Percentiles rank a stretch among this genome's conserved stretches.
These are phyloP conservation scores for Stenodema calcarata DNA, from an alignment of 2,888 invertebrate genomes.

Conservation along the genomic window DNA sequence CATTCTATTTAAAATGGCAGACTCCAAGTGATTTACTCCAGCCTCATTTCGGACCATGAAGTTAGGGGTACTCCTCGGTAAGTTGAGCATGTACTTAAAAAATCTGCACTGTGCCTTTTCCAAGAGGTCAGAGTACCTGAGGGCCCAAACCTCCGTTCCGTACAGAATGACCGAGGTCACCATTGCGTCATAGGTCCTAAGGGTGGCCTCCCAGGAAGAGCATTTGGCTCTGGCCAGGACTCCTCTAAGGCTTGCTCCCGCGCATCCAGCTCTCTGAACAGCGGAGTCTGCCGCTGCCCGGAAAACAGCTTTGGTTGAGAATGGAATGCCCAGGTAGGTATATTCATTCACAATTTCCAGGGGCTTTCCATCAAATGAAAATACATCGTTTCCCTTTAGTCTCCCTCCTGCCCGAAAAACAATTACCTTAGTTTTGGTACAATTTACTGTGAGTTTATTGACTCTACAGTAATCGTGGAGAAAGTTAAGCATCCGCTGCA, in stretches of 20 bases:
- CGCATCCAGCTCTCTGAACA: not conserved
- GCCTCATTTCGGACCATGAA: not conserved
- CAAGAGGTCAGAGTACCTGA: not conserved
- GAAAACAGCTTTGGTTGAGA: not conserved
- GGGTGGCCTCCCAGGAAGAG: not conserved
- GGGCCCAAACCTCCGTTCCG: conserved; percentile 8
- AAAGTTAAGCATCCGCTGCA: not conserved
- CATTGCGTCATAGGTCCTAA: not conserved
- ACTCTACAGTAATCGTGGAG: not conserved
- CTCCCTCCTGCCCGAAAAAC: not conserved
- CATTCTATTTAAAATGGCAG: not conserved
- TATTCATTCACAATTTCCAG: not conserved
- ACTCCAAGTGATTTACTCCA: not conserved
- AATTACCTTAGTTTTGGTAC: not conserved
- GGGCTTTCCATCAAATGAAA: not conserved
- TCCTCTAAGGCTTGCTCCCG: not conserved
- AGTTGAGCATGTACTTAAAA: not conserved
- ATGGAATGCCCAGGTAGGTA: not conserved
- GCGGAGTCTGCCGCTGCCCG: not conserved
- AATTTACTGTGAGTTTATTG: not conserved
- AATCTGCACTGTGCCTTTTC: not conserved
- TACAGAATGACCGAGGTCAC: conserved; percentile 6
- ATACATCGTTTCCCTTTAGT: not conserved
- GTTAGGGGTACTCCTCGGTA: not conserved
- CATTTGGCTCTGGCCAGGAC: not conserved